These are phyloP conservation scores for Hylaeus volcanicus DNA, from an alignment of 1,140 invertebrate genomes.

Conservation along the genomic window DNA sequence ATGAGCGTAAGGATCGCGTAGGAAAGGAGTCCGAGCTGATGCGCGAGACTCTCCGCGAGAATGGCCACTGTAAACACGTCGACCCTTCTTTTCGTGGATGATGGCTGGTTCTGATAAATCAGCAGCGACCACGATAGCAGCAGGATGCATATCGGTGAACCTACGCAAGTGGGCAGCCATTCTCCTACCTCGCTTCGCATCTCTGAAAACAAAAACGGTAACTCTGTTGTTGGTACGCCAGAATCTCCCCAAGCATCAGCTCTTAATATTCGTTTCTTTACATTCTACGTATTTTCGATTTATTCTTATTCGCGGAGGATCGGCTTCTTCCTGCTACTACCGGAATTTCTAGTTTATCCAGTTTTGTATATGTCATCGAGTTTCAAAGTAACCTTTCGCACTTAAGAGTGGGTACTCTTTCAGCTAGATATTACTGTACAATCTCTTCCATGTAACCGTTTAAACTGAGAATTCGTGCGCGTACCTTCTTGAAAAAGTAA, in stretches of 20 bases:
- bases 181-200: slow-evolving; percentile 79
- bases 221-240: background rate
- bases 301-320: too few relatives aligned
- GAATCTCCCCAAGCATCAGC: too few relatives aligned
- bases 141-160: slow-evolving; percentile 80
- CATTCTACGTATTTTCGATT: too few relatives aligned
- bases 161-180: slow-evolving; percentile 81
- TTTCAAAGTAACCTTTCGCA: background rate
- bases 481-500: too few relatives aligned
- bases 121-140: slow-evolving; percentile 79
- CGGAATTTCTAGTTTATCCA: too few relatives aligned
- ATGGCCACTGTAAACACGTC: slow-evolving; percentile 82
- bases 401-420: background rate
- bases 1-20: slow-evolving; percentile 81
- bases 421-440: background rate
- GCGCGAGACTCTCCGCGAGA: slow-evolving; percentile 77
- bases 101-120: slow-evolving; percentile 81
- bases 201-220: slow-evolving; percentile 61
- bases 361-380: background rate
- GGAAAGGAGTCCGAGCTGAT: slow-evolving; percentile 78
- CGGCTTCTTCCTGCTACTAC: too few relatives aligned
- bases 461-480: too few relatives aligned
- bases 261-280: too few relatives aligned
- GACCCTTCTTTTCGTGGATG: slow-evolving; percentile 80
- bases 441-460: background rate